Evolutionary conservation across 2,113 vertebrate genomes (phyloP).

Genomic region (Oncorhynchus tshawytscha): DNA sequence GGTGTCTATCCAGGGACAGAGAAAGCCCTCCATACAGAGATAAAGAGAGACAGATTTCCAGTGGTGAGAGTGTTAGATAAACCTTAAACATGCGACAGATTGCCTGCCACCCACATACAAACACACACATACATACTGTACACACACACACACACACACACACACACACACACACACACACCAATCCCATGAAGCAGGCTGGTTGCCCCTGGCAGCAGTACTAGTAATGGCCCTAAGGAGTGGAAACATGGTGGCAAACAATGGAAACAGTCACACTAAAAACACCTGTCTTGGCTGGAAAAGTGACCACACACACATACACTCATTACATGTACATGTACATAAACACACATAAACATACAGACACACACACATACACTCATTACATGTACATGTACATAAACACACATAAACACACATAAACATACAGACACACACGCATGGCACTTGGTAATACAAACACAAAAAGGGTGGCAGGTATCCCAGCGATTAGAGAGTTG

Average conservation of each 20-base stretch:
- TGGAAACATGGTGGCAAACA: slow-evolving; percentile 21
- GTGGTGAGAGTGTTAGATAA: slow-evolving; percentile 53
- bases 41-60: slow-evolving; percentile 41
- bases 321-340: not conserved
- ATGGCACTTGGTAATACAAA: not conserved
- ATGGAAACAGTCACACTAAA: slow-evolving; percentile 22
- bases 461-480: too few relatives aligned
- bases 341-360: slow-evolving; percentile 3
- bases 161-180: slow-evolving; percentile 8
- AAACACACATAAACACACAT: slow-evolving; percentile 10
- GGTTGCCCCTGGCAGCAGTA: slow-evolving; percentile 58
- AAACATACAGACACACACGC: slow-evolving; percentile 18
- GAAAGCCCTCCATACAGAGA: too few relatives aligned
- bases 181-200: slow-evolving; percentile 46
- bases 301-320: not conserved
- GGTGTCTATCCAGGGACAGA: too few relatives aligned
- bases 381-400: too few relatives aligned
- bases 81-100: slow-evolving; percentile 68
- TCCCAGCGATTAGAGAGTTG: too few relatives aligned
- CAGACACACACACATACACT: slow-evolving; percentile 18
- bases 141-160: too few relatives aligned
- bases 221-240: slow-evolving; percentile 36
- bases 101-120: slow-evolving; percentile 33
- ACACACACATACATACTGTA: too few relatives aligned
- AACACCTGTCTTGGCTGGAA: slow-evolving; percentile 3